These are phyloP conservation scores for Lutraria rhynchaena DNA, from an alignment of 1,140 invertebrate genomes.

Conservation along the genomic window DNA sequence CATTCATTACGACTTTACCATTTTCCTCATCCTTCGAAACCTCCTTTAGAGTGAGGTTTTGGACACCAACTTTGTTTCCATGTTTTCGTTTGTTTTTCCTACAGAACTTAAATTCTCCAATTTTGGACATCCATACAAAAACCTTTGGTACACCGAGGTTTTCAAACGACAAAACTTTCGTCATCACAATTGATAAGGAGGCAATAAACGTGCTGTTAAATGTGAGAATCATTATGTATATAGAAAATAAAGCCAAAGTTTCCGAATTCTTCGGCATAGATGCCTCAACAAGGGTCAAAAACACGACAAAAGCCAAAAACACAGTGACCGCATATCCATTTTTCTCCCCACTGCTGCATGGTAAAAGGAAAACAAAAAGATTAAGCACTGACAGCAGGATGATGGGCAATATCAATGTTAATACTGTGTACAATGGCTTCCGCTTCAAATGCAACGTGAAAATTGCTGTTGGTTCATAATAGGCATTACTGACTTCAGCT, in stretches of 20 bases:
- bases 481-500: background rate
- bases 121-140: too few relatives aligned
- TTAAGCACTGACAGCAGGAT: slow-evolving; percentile 84
- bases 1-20: too few relatives aligned
- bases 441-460: slow-evolving; percentile 76
- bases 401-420: slow-evolving; percentile 85
- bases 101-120: too few relatives aligned
- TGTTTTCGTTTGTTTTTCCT: too few relatives aligned
- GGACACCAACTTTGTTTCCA: too few relatives aligned
- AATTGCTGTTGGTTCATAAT: slow-evolving; percentile 42
- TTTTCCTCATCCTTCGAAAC: too few relatives aligned
- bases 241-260: slow-evolving; percentile 84
- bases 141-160: too few relatives aligned
- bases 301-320: slow-evolving; percentile 84
- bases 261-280: slow-evolving; percentile 85
- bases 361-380: slow-evolving; percentile 84
- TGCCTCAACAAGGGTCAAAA: slow-evolving; percentile 84
- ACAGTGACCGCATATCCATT: slow-evolving; percentile 85
- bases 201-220: background rate
- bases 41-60: too few relatives aligned
- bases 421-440: slow-evolving; percentile 81
- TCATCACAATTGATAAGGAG: too few relatives aligned
- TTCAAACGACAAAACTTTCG: too few relatives aligned
- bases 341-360: slow-evolving; percentile 85
- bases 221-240: slow-evolving; percentile 43